A percentile compares a stretch with the other conserved stretches of the same genome.
These are phyloP conservation scores for Meganola albula DNA, from an alignment of 2,888 invertebrate genomes.

Conservation along the genomic window DNA sequence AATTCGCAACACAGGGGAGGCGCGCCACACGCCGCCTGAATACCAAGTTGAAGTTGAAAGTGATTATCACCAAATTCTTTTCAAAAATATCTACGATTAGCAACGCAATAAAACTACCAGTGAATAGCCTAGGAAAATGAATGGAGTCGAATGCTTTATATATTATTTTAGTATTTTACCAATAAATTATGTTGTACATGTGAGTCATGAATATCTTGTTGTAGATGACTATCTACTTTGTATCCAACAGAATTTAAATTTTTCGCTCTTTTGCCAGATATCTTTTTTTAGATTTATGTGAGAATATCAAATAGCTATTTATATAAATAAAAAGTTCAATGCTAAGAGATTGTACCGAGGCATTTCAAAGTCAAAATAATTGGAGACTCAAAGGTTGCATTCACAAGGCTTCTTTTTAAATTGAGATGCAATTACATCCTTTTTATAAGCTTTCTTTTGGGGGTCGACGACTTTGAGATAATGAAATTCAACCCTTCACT, in stretches of 20 bases:
- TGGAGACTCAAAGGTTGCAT: constrained; percentile 25
- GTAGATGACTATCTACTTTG: too few species aligned
- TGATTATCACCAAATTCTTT: constrained; percentile 63
- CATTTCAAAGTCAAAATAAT: constrained; percentile 33
- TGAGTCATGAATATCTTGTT: too few species aligned
- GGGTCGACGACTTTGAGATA: constrained; percentile 55
- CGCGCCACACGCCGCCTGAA: constrained; percentile 44
- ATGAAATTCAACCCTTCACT: constrained; percentile 75
- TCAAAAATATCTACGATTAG: constrained; percentile 60
- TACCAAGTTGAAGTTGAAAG: constrained; percentile 66
- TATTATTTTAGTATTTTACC: too few species aligned
- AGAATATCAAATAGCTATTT: constrained; percentile 42
- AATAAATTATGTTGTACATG: too few species aligned
- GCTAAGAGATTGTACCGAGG: constrained; percentile 29
- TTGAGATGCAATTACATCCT: constrained; percentile 52
- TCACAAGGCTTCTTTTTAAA: constrained; percentile 37
- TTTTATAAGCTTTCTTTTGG: constrained; percentile 52
- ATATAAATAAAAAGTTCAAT: constrained; percentile 35
- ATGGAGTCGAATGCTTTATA: constrained; percentile 12
- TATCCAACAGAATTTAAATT: too few species aligned
- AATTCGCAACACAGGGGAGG: constrained; percentile 67
- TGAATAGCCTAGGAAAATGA: constrained; percentile 21
- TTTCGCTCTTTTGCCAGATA: too few species aligned
- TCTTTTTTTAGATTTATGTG: too few species aligned
- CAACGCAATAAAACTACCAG: constrained; percentile 46